phyloP scores from a whole-genome alignment of 2,888 invertebrate species.

The Camponotus fellah region DNA sequence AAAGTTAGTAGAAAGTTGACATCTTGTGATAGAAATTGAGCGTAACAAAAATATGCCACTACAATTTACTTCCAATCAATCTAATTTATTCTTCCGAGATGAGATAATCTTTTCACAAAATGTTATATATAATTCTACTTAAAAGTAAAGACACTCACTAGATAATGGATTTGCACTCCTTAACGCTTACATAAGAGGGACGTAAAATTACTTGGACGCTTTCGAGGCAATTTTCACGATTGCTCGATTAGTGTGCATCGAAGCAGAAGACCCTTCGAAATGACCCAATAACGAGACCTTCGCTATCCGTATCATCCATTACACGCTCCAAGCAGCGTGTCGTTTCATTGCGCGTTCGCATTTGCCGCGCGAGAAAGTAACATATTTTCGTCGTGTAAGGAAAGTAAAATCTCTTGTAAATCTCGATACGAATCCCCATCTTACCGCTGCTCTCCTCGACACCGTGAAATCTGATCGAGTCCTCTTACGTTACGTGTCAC shows the following conservation, averaged over 20 bases:
- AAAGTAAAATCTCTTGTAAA: conserved; percentile 60
- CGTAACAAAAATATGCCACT: conserved; percentile 1
- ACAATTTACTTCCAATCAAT: background rate
- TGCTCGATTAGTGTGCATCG: conserved; percentile 1
- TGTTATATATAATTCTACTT: background rate
- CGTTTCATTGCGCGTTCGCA: conserved; percentile 58
- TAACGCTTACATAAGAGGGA: background rate
- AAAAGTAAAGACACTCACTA: background rate
- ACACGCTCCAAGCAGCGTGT: conserved; percentile 15
- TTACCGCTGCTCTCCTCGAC: conserved; percentile 48
- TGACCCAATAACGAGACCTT: conserved; percentile 22
- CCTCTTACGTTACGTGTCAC: conserved; percentile 80
- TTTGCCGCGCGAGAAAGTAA: conserved; percentile 65
- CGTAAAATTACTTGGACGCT: background rate
- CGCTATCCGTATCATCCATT: conserved; percentile 1
- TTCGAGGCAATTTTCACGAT: conserved; percentile 34
- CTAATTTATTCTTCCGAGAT: background rate
- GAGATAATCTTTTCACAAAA: background rate
- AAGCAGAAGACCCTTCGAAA: conserved; percentile 34
- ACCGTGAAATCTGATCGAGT: conserved; percentile 71
- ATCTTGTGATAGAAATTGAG: background rate
- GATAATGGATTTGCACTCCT: conserved; percentile 2
- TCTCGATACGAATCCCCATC: conserved; percentile 46
- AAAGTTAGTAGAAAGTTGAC: background rate
- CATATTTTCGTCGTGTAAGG: conserved; percentile 50